Evolutionary conservation across 1,140 invertebrate species (phyloP), one percentile per base, ranked within the genome.

Genomic region (Sipha flava): DNA sequence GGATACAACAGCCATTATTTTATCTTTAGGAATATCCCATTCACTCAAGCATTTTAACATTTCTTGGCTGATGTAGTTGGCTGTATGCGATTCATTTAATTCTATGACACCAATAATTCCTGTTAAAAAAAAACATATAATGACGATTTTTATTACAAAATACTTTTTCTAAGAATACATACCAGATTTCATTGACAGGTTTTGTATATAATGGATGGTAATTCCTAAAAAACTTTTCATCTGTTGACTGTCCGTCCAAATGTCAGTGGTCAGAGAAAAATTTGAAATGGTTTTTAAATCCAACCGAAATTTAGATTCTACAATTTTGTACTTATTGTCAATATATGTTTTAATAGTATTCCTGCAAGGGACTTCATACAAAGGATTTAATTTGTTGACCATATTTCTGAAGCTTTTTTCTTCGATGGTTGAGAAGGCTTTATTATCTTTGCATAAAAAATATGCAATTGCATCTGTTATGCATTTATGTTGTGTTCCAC

Each of bases 371-470:
- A 66, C 62, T 40, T 66, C 40, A 37, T 66, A 66, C 21, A 66
- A 43, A 40, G n/a, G 62, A 66, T 37, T 40, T 66, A 40, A 37
- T 66, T 66, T 9, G 21, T 40, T 66, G 18, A 66, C 34, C 37
- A 66, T 66, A 40, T 37, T 21, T 40, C 18, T 21, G n/a, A 66
- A 43, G n/a, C 62, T 34, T 37, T 66, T n/a, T n/a, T n/a, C n/a
- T n/a, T n/a, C n/a, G n/a, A n/a, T 66, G 12, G 34, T 66, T 21
- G 31, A 43, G 34, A 66, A 66, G 9, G 62, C 10, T 37, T 43
- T 66, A 66, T 66, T 66, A 40, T 66, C 62, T 66, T 66, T 66
- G 34, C 62, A 66, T 37, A 66, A 40, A 66, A 40, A 66, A 40
- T 66, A 66, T 40, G 62, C 62, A 18, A 66, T 66, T 23, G 62